phyloP scores from a whole-genome alignment of 2,113 vertebrate genomes.

The Polypterus senegalus region DNA sequence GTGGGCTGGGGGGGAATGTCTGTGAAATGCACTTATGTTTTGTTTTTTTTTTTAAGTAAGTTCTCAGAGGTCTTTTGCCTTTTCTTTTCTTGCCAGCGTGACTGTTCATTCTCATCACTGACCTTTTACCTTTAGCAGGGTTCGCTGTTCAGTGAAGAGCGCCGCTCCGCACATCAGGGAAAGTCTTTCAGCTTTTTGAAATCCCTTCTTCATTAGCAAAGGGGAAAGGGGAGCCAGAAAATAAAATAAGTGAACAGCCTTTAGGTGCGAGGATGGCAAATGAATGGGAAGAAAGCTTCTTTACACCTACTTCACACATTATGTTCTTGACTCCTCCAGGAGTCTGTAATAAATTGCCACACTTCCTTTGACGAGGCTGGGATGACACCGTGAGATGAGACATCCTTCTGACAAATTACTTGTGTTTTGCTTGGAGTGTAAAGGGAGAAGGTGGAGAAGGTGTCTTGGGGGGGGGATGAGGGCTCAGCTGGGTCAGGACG shows the following conservation, averaged over 20 bases:
- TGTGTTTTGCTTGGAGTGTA: conserved; percentile 42
- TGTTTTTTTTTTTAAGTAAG: conserved; percentile 35
- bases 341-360: conserved; percentile 68
- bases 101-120: conserved; percentile 55
- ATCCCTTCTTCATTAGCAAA: conserved; percentile 59
- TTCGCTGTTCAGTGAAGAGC: conserved; percentile 56
- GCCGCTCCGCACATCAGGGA: conserved; percentile 51
- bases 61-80: conserved; percentile 44
- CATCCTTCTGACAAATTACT: conserved; percentile 64
- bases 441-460: background rate
- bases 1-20: conserved; percentile 25
- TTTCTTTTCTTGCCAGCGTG: conserved; percentile 49
- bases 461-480: conserved; percentile 3
- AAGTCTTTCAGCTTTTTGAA: conserved; percentile 63
- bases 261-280: conserved; percentile 64
- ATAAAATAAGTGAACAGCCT: conserved; percentile 48
- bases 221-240: conserved; percentile 18
- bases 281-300: conserved; percentile 72
- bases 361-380: conserved; percentile 63
- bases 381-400: conserved; percentile 67
- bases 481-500: conserved; percentile 57
- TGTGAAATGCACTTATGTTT: conserved; percentile 35
- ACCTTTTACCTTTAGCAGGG: conserved; percentile 53
- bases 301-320: conserved; percentile 77
- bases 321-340: conserved; percentile 88